A percentile compares a stretch with the other conserved stretches of the same genome.
Evolutionary conservation across 2,113 vertebrate species (phyloP).

Genomic region (Eurystomus gularis): DNA sequence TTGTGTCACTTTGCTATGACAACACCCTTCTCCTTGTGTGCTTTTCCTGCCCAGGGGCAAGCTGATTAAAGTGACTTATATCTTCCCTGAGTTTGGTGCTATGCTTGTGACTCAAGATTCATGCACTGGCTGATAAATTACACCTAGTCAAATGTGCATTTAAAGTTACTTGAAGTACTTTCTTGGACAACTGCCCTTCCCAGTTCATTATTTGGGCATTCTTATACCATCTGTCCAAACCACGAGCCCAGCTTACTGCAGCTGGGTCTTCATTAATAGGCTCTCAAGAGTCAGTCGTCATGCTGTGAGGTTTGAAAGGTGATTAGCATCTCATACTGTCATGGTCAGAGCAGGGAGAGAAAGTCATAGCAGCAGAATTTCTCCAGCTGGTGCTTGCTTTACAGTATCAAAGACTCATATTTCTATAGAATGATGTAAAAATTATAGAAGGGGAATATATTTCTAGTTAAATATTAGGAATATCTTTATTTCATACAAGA

Average conservation of each 20-base stretch:
- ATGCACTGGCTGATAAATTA: not conserved
- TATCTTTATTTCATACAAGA: not conserved
- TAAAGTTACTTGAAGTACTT: conserved; percentile 27
- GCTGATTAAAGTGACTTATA: not conserved
- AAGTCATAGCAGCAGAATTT: not conserved
- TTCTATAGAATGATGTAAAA: not conserved
- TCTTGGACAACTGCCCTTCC: conserved; percentile 36
- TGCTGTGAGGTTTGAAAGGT: not conserved
- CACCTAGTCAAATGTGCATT: not conserved
- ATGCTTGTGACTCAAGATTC: not conserved
- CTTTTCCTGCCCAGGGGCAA: not conserved
- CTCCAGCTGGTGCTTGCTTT: not conserved
- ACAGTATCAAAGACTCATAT: not conserved
- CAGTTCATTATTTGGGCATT: conserved; percentile 20
- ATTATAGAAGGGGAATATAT: not conserved
- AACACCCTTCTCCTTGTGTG: not conserved
- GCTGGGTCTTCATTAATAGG: conserved; percentile 23
- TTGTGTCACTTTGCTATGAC: not conserved
- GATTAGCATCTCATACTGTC: not conserved
- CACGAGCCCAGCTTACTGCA: not conserved
- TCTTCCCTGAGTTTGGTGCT: not conserved
- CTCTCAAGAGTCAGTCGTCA: not conserved
- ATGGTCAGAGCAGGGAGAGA: not conserved
- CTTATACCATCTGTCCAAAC: conserved; percentile 16
- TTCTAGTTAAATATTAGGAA: not conserved